These are phyloP conservation scores for Machimus atricapillus DNA, from an alignment of 2,888 invertebrate species.

Conservation along the genomic window DNA sequence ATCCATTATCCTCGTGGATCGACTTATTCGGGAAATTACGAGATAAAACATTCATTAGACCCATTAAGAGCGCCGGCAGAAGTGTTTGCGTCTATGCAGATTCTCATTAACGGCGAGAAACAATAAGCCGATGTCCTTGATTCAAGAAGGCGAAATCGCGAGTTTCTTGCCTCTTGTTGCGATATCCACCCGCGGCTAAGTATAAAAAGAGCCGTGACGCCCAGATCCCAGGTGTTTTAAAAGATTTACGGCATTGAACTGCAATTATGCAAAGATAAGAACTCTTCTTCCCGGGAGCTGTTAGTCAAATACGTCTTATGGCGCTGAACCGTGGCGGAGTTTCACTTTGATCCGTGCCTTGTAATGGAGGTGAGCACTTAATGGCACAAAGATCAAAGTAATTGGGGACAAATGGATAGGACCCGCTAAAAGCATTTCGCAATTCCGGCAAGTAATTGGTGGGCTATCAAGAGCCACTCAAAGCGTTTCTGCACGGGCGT, in stretches of 20 bases:
- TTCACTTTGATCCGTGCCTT: background rate
- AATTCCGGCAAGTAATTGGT: background rate
- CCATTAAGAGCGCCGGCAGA: background rate
- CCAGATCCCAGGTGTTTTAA: conserved; percentile 9
- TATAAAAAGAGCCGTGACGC: background rate
- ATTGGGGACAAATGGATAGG: conserved; percentile 1
- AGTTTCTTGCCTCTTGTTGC: background rate
- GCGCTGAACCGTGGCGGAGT: background rate
- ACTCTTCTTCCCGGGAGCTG: background rate
- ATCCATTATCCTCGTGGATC: conserved; percentile 31
- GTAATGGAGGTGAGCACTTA: conserved; percentile 19
- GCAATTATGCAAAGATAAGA: conserved; percentile 29
- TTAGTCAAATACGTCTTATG: conserved; percentile 25
- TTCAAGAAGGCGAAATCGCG: background rate
- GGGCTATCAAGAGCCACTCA: background rate
- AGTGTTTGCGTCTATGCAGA: conserved; percentile 27
- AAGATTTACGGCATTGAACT: conserved; percentile 33
- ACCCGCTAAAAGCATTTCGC: conserved; percentile 27
- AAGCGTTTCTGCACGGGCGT: background rate
- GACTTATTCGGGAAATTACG: conserved; percentile 8
- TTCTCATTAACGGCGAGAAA: conserved; percentile 1
- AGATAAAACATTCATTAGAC: conserved; percentile 36
- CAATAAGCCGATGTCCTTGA: conserved; percentile 3
- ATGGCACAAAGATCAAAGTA: conserved; percentile 35
- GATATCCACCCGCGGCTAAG: background rate